Base-by-base conservation (phyloP, 53 echinoderm and acorn worm species). In the Hippasteria phrygiana region DNA sequence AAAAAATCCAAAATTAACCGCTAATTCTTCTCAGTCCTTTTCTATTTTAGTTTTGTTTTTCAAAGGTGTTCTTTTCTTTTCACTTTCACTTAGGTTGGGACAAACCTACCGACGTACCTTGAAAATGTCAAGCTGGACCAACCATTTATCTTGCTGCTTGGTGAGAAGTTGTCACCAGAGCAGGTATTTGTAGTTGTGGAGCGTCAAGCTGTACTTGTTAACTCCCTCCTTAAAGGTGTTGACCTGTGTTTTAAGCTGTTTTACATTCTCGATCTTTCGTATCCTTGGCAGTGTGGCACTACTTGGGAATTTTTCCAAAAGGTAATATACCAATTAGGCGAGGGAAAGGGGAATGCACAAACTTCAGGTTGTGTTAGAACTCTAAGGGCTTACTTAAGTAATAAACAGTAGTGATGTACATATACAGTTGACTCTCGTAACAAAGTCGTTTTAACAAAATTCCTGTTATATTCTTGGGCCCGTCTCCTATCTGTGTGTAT, bases 231-330 rank as follows among this genome's bases (percentile, higher is more conserved):
- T 3, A 90, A 90, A 67, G 65, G 72, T 56, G 83, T 90, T 18
- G 90, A 90, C 83, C 51, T 84, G 3, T 90, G 84, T 64, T 84
- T 84, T 36, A 90, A 90, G 26, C 74, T 90, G n/a, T 90, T 66
- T 20, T 90, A 90, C 51, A 50, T 90, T 72, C 74, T 87, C 42
- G 74, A 74, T 87, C 66, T 83, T 36, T 28, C 74, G 31, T 87
- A 87, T 65, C 90, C 83, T 1, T 90, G 90, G 84, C 84, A 90
- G 53, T 90, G 72, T 62, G 29, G 28, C 24, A 90, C 84, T 27
- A 90, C 56, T 0, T 90, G 90, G 84, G 90, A 90, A 37, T 90
- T 90, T 54, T 32, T 90, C 43, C 90, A 84, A 31, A 90, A 90
- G 73, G 90, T 83, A 27, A 69, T 84, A 69, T 84, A 78, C 18